Evolutionary conservation across 2,888 invertebrate species (phyloP), one percentile per base, ranked within the genome.

Genomic region (Nomada hirtipes): DNA sequence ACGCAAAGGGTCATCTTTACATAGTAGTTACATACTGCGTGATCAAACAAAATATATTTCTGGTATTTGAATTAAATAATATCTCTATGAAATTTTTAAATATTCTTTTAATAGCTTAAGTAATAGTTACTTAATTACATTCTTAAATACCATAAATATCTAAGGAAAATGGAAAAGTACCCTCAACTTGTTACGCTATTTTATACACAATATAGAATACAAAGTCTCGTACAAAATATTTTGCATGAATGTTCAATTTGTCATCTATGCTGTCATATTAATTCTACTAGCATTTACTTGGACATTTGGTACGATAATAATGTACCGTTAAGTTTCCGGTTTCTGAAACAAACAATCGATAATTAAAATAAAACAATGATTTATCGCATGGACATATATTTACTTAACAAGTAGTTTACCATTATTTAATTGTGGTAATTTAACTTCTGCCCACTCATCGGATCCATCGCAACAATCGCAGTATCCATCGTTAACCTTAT

Each of bases 381-480:
- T 20, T 65, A 23, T 20, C 23, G 26, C 0, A 23, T 15, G 26
- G 4, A 9, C 11, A 52, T 44, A 60, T 44, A 60, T n/a, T 23
- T 15, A 18, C 65, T 11, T 11, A 64, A 60, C 63, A 20, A 42
- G 36, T 15, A 23, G 52, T 13, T 55, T 80, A 88, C 84, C 82
- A 73, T 79, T 80, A 26, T 64, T 52, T 53, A 60, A 26, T 57
- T 82, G 61, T 9, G 72, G 59, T 36, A 85, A 44, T 50, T 67
- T 59, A 20, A 76, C 44, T 67, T 82, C 76, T 29, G 70, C 53
- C 96, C 96, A 97, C 93, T 98, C 98, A 94, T 98, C 98, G 63
- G 97, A 97, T n/a, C 98, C 98, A 94, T 98, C 98, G 93, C 98
- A 98, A 91, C 98, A 98, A 94, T 98, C 98, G 95, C 99, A 99